A percentile compares a stretch with the other conserved stretches of the same genome.
phyloP scores from a whole-genome alignment of 2,888 invertebrate species.

The Drosophila fungiperda region DNA sequence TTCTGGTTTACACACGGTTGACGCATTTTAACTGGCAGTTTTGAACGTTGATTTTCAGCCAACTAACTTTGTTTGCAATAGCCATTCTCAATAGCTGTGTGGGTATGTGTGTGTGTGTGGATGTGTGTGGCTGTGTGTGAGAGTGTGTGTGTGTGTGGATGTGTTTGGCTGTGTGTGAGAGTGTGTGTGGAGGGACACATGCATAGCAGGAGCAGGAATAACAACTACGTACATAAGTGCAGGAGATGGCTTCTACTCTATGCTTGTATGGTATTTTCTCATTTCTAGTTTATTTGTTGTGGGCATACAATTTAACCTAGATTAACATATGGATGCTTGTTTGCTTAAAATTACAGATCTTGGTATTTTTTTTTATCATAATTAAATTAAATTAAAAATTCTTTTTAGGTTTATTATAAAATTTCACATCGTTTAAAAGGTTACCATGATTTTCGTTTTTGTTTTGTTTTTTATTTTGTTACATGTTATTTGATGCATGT shows the following conservation, averaged over 20 bases:
- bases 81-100: constrained; percentile 22
- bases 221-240: constrained; percentile 63
- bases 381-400: constrained; percentile 64
- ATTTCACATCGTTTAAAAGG: constrained; percentile 61
- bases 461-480: constrained; percentile 42
- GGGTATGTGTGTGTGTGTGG: constrained; percentile 24
- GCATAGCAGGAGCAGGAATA: constrained; percentile 66
- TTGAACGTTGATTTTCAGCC: constrained; percentile 31
- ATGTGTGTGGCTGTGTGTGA: constrained; percentile 5
- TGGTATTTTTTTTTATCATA: constrained; percentile 31
- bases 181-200: constrained; percentile 40
- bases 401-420: constrained; percentile 67
- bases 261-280: constrained; percentile 26
- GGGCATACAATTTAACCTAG: constrained; percentile 56
- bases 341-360: constrained; percentile 55
- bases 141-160: constrained; percentile 23
- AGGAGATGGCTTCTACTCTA: constrained; percentile 50
- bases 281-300: constrained; percentile 43
- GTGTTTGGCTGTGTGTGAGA: not conserved
- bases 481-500: constrained; percentile 43
- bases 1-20: constrained; percentile 8
- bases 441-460: constrained; percentile 44
- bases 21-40: constrained; percentile 48
- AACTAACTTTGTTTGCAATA: constrained; percentile 38
- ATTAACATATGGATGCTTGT: constrained; percentile 52